phyloP scores from a whole-genome alignment of 2,113 vertebrate genomes.

The Embiotoca jacksoni region DNA sequence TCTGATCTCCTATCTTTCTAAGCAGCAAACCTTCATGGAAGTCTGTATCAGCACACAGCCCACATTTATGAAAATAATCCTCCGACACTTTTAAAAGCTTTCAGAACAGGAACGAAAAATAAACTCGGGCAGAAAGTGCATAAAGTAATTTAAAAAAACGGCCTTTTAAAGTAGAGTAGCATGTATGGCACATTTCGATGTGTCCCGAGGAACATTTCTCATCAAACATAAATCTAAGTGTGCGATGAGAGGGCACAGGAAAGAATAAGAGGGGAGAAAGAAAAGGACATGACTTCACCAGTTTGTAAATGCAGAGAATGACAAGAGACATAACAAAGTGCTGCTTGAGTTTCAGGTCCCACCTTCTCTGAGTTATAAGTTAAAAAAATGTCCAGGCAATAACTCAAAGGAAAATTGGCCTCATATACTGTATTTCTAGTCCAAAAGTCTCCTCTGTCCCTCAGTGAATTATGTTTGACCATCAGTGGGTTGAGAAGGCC shows the following conservation, averaged over 20 bases:
- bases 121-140: slow-evolving; percentile 41
- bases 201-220: not conserved
- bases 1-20: slow-evolving; percentile 21
- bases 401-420: slow-evolving; percentile 34
- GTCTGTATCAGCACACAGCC: slow-evolving; percentile 6
- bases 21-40: slow-evolving; percentile 16
- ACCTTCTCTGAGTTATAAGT: not conserved
- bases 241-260: not conserved
- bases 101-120: slow-evolving; percentile 42
- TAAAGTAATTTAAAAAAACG: slow-evolving; percentile 35
- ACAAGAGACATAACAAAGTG: slow-evolving; percentile 14
- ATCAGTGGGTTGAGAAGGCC: not conserved
- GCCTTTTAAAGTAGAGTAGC: not conserved
- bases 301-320: not conserved
- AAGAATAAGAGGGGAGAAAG: not conserved
- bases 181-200: slow-evolving; percentile 27
- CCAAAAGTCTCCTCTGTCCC: slow-evolving; percentile 23
- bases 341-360: slow-evolving; percentile 17
- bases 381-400: slow-evolving; percentile 17
- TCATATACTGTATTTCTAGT: slow-evolving; percentile 14
- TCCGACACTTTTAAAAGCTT: slow-evolving; percentile 34
- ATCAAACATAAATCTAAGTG: not conserved
- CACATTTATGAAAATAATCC: slow-evolving; percentile 59
- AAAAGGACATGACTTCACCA: not conserved
- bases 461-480: slow-evolving; percentile 12